Conservation (phyloP, 2,113 vertebrate species). For the Mobula birostris region DNA sequence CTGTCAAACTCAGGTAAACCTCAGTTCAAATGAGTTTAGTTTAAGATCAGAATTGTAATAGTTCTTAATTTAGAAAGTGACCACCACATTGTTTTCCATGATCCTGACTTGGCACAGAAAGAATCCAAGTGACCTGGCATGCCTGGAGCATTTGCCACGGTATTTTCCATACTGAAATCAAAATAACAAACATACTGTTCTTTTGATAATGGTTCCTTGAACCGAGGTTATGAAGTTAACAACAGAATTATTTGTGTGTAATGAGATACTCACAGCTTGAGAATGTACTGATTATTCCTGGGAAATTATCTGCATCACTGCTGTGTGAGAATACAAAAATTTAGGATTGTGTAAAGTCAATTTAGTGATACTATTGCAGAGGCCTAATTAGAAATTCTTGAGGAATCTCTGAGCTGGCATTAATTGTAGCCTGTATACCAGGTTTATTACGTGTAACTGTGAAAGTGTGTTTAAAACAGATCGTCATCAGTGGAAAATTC, state of each 20-base stretch:
- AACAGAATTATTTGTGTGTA: not conserved
- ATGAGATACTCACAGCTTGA: not conserved
- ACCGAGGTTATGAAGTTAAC: not conserved
- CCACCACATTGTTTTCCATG: not conserved
- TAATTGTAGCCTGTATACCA: not conserved
- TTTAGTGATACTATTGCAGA: not conserved
- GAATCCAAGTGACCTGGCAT: not conserved
- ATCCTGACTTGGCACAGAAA: not conserved
- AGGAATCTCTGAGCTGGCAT: not conserved
- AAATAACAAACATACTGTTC: slow-evolving; percentile 2
- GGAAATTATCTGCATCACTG: not conserved
- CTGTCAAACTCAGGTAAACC: no score
- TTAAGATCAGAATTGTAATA: not conserved
- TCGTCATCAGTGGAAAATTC: no score
- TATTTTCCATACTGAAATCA: not conserved
- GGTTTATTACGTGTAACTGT: not conserved
- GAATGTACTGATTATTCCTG: not conserved
- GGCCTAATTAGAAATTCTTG: not conserved
- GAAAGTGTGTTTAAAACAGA: no score
- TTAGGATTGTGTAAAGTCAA: not conserved
- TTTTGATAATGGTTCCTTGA: not conserved
- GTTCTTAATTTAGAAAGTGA: slow-evolving; percentile 10
- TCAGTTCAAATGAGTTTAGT: not conserved
- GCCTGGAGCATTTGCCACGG: not conserved
- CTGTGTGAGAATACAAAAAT: not conserved